Percentiles rank a stretch among this genome's conserved stretches.
Conservation (phyloP, 2,113 vertebrate species). For the Todiramphus chloris region DNA sequence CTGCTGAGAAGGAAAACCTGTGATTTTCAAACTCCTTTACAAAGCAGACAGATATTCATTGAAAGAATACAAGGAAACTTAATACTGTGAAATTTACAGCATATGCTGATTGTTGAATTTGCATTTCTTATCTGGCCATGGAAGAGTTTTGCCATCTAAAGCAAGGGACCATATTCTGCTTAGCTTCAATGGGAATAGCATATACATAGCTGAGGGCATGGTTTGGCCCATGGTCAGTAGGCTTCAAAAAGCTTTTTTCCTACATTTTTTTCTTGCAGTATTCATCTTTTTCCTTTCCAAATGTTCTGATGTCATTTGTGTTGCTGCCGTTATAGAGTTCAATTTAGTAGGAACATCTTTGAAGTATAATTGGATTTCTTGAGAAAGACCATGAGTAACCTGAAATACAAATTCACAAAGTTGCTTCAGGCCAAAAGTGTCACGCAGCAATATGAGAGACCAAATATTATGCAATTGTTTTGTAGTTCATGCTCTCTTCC, state of each 20-base stretch:
- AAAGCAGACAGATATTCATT: neutral
- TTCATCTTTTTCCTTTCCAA: conserved; percentile 28
- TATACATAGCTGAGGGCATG: neutral
- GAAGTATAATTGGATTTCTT: conserved; percentile 54
- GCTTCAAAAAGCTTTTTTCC: neutral
- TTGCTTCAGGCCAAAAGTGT: neutral
- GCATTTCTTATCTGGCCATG: neutral
- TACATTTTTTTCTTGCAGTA: neutral
- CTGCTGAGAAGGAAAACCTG: neutral
- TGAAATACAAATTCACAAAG: neutral
- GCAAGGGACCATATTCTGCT: neutral
- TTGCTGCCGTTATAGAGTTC: conserved; percentile 5
- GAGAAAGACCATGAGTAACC: conserved; percentile 14
- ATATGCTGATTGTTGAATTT: neutral
- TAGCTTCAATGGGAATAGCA: conserved; percentile 8
- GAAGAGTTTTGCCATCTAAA: neutral
- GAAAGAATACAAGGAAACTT: neutral
- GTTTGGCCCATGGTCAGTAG: conserved; percentile 2
- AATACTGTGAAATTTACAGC: neutral
- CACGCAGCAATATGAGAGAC: neutral
- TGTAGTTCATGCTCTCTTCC: neutral
- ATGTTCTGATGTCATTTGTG: conserved; percentile 10
- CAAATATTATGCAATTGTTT: conserved; percentile 24
- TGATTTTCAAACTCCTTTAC: neutral
- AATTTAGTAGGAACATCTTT: conserved; percentile 31